phyloP scores from a whole-genome alignment of 1,140 invertebrate species.

The Campoletis sonorensis region DNA sequence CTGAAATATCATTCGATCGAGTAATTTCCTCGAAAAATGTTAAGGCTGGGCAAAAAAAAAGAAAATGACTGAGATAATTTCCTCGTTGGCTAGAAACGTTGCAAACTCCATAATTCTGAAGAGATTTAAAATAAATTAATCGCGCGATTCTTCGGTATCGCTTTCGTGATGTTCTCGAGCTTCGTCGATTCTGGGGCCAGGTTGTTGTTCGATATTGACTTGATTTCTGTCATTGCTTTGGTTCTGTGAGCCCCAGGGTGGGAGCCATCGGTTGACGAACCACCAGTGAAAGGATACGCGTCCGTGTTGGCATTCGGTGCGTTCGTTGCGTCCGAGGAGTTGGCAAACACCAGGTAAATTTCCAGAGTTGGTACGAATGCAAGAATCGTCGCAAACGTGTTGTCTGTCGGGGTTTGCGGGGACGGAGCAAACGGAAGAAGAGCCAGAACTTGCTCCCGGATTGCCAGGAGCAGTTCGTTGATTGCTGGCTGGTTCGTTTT shows the following conservation, averaged over 20 bases:
- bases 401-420: slow-evolving; percentile 59
- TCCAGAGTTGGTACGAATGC: slow-evolving; percentile 66
- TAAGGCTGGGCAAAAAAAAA: too few relatives aligned
- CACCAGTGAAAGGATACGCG: slow-evolving; percentile 69
- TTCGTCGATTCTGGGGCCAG: slow-evolving; percentile 26
- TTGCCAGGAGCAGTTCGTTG: neutral
- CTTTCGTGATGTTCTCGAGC: slow-evolving; percentile 22
- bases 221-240: slow-evolving; percentile 60
- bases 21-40: too few relatives aligned
- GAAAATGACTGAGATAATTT: too few relatives aligned
- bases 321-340: slow-evolving; percentile 64
- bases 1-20: too few relatives aligned
- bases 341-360: slow-evolving; percentile 65
- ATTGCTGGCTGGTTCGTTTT: neutral
- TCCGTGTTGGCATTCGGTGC: slow-evolving; percentile 67
- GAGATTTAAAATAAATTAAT: neutral
- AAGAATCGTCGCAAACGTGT: slow-evolving; percentile 72
- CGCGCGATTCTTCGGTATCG: slow-evolving; percentile 38
- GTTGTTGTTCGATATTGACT: neutral
- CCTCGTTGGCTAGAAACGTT: too few relatives aligned
- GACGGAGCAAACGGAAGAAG: slow-evolving; percentile 52
- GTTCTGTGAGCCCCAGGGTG: slow-evolving; percentile 63
- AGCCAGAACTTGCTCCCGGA: slow-evolving; percentile 46
- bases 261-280: slow-evolving; percentile 71
- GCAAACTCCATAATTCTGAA: neutral